Conservation (phyloP, 2,888 invertebrate genomes). For the Cerceris ruficornis region DNA sequence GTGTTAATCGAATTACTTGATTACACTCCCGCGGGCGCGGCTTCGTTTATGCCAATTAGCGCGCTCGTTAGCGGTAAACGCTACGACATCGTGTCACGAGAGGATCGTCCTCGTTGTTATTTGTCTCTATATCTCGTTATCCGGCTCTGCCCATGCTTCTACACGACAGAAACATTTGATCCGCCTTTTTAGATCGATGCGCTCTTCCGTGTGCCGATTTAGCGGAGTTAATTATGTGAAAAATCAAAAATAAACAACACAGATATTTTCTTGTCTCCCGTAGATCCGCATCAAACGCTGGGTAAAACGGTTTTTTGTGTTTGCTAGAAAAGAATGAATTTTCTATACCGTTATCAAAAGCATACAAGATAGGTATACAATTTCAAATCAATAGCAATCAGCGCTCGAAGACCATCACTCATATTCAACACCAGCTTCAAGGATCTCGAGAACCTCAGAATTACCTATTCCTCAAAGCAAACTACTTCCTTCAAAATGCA, state of each 20-base stretch:
- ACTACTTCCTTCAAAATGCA: no score
- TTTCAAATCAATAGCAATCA: no score
- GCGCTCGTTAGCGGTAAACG: constrained; percentile 72
- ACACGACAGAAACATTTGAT: constrained; percentile 42
- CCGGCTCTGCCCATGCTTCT: constrained; percentile 20
- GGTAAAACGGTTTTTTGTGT: no score
- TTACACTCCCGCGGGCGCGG: constrained; percentile 60
- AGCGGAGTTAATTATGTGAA: constrained; percentile 44
- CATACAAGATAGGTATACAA: no score
- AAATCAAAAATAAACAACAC: background rate
- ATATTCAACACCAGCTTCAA: no score
- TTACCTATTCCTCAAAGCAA: no score
- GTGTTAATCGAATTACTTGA: constrained; percentile 60
- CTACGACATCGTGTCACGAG: constrained; percentile 55
- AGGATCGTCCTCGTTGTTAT: constrained; percentile 56
- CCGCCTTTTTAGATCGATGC: constrained; percentile 37
- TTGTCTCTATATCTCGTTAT: constrained; percentile 53
- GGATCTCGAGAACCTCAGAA: no score
- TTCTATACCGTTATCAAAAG: no score
- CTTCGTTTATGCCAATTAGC: constrained; percentile 74
- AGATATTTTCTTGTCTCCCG: no score
- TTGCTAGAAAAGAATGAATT: no score
- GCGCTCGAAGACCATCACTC: no score
- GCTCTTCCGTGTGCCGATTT: constrained; percentile 14
- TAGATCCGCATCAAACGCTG: no score